Evolutionary conservation across 2,113 vertebrate genomes (phyloP), one percentile per base, ranked within the genome.

Genomic region (Crotophaga sulcirostris): DNA sequence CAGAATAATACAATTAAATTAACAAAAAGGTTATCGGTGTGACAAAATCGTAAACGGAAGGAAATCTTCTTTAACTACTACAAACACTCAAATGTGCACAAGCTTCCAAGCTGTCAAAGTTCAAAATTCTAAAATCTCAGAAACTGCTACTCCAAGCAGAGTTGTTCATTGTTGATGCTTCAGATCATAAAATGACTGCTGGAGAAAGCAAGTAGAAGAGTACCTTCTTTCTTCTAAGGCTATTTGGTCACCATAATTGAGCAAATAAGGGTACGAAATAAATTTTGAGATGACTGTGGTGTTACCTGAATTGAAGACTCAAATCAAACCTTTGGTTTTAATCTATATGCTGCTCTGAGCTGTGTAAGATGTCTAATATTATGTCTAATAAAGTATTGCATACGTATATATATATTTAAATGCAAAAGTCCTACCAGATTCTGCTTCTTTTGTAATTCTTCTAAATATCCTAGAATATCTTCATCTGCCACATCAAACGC

Each of bases 381-480:
- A 56, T 6, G 20, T 13, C 58, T 42, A 72, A 59, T 69, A 19
- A 75, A 74, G 38, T 26, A 66, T 28, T 80, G 75, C n/a, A 80
- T 16, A 66, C 42, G 58, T 2, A 44, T 13, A 38, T 13, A 9
- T 47, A 9, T 33, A 2, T 36, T 56, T 21, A 59, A 16, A 70
- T 31, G 21, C 18, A 79, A 83, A 88, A 96, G 63, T 90, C 97
- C 96, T 98, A 99, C 99, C 98, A 99, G 98, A 97, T 98, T 99
- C 96, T 99, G 99, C 93, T 99, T 99, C 98, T 99, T 99, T 94
- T 99, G 99, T 72, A 99, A 96, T 89, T 99, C 99, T 98, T 99
- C 99, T 97, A 99, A 98, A 97, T 99, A 99, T 93, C 99, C 98
- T 94, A 99, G 97, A 97, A 99, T 98, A 87, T 99, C 99, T 99